Conservation (phyloP, 2,888 invertebrate species). For the Tipula unca region DNA sequence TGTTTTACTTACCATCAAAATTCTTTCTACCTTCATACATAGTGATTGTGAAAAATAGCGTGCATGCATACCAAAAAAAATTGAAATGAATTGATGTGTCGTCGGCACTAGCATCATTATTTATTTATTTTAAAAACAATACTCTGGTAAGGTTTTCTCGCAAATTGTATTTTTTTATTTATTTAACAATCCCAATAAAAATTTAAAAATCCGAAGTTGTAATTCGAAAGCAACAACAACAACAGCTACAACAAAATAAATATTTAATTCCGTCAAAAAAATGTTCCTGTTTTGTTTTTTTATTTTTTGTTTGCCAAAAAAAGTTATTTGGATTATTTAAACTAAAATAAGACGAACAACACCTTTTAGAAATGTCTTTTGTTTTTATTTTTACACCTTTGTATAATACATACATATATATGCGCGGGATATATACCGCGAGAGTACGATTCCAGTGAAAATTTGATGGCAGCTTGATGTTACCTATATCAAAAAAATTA, state of each 20-base stretch:
- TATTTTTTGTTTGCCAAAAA: not conserved
- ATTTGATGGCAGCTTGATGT: not conserved
- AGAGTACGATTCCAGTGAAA: not conserved
- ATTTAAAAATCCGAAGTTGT: not conserved
- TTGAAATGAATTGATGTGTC: not conserved
- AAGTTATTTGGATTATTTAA: slow-evolving; percentile 2
- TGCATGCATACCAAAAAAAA: not conserved
- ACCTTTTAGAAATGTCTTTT: slow-evolving; percentile 14
- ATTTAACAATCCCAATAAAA: slow-evolving; percentile 1
- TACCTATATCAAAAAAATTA: not conserved
- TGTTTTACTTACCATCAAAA: not conserved
- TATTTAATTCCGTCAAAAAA: slow-evolving; percentile 3
- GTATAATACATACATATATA: too few species aligned
- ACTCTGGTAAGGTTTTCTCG: not conserved
- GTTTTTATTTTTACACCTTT: slow-evolving; percentile 3
- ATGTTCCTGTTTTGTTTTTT: not conserved
- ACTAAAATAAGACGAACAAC: not conserved
- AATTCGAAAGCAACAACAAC: not conserved
- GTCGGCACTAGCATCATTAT: not conserved
- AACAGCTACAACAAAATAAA: not conserved
- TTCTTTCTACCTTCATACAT: not conserved
- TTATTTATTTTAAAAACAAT: not conserved
- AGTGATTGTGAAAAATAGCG: not conserved
- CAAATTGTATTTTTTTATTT: not conserved
- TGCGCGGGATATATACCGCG: not conserved